Evolutionary conservation across 2,888 invertebrate species (phyloP).

Genomic region (Apodemia hepburni): DNA sequence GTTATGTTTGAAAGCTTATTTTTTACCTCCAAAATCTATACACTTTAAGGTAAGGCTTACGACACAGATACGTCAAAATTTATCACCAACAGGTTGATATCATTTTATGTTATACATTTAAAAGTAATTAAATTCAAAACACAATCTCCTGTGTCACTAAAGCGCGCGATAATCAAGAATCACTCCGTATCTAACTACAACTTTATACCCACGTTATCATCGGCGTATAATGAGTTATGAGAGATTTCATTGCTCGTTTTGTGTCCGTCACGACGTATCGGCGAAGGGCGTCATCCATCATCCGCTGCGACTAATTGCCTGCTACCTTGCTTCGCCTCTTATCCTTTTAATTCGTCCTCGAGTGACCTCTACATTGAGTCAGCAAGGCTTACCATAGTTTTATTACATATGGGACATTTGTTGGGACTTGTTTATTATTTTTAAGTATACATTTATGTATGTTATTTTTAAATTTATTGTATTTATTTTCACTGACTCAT

Average conservation of each 20-base stretch:
- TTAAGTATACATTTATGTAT: too few species aligned
- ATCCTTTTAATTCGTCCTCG: constrained; percentile 73
- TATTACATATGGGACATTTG: background rate
- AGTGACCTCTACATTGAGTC: constrained; percentile 58
- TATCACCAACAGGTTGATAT: constrained; percentile 8
- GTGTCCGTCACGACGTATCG: constrained; percentile 61
- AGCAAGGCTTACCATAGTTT: constrained; percentile 33
- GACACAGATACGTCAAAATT: constrained; percentile 11
- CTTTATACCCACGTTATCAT: constrained; percentile 69
- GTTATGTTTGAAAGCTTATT: too few species aligned
- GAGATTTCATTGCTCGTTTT: constrained; percentile 62
- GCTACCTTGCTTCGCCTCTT: constrained; percentile 73
- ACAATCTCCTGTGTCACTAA: constrained; percentile 45
- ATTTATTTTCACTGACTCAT: too few species aligned
- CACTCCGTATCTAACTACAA: constrained; percentile 68
- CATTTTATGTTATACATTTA: constrained; percentile 11
- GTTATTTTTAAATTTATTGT: too few species aligned
- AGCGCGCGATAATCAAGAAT: constrained; percentile 55
- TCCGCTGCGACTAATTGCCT: constrained; percentile 71
- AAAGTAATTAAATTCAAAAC: constrained; percentile 43
- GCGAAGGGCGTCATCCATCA: constrained; percentile 71
- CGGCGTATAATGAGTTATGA: constrained; percentile 74
- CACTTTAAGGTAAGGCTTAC: background rate
- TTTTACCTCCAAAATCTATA: too few species aligned
- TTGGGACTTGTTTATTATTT: background rate